Evolutionary conservation across 2,113 vertebrate genomes (phyloP), one percentile per base, ranked within the genome.

Genomic region (Ciconia boyciana): DNA sequence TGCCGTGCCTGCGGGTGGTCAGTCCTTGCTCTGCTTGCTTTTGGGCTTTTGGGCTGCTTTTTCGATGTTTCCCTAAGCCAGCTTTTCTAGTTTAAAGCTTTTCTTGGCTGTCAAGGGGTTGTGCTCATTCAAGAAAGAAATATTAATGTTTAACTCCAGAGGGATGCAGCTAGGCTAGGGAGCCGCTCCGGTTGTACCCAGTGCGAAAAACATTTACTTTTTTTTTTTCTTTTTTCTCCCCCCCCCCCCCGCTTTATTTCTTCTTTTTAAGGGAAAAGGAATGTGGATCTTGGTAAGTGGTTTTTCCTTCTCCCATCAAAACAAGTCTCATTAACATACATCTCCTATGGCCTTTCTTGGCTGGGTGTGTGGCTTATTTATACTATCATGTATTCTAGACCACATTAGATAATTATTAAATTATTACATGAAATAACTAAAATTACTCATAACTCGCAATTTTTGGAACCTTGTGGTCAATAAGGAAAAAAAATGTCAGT

Each of bases 21-120:
- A 0, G 16, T 20, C 36, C 36, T 19, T 16, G 29, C 36, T 34
- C 26, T 7, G 11, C 26, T 39, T 13, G n/a, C 8, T 62, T 79
- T 64, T 14, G 62, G 51, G n/a, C 8, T 62, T 79, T 64, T 14
- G 62, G 51, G 62, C 51, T 66, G 78, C 7, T 81, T 66, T 78
- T 34, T 7, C 1, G 2, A 3, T 2, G 5, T 24, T 55, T 24
- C 62, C 41, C 19, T 7, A 9, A 51, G n/a, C n/a, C n/a, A 16
- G 13, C 48, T 8, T 46, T 24, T 12, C 76, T 32, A 11, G 3
- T 48, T 16, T 7, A 43, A 13, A 7, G 29, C 2, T 49, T 4
- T 43, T 69, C 29, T 13, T 22, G n/a, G 8, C 80, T 4, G 7
- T 7, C 11, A 4, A 57, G 10, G 29, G 11, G 36, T 16, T 28